Percentiles rank a stretch among this genome's conserved stretches.
These are phyloP conservation scores for Tribolium castaneum DNA, from an alignment of 1,140 invertebrate species.

Conservation along the genomic window DNA sequence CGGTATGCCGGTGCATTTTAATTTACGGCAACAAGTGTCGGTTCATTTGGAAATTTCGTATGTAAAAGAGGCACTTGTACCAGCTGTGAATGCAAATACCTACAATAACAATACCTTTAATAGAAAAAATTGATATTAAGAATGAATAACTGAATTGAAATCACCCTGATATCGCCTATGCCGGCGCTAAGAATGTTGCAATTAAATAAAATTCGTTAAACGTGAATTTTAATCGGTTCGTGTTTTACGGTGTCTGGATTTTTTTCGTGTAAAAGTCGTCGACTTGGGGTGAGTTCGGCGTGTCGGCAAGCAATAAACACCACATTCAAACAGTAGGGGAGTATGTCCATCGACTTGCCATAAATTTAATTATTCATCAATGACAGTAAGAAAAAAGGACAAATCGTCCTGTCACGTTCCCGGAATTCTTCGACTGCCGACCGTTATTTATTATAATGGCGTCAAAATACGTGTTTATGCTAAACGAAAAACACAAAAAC, in stretches of 20 bases:
- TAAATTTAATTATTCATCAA: slow-evolving; percentile 28
- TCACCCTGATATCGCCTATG: slow-evolving; percentile 1
- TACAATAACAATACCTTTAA: not conserved
- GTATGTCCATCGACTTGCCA: slow-evolving; percentile 5
- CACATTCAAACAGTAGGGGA: not conserved
- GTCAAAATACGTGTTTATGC: slow-evolving; percentile 8
- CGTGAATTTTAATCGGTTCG: not conserved
- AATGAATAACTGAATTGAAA: slow-evolving; percentile 18
- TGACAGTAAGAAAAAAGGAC: slow-evolving; percentile 15
- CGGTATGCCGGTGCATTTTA: not conserved
- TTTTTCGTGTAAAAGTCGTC: not conserved
- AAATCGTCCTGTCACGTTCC: slow-evolving; percentile 16
- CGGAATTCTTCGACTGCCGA: not conserved
- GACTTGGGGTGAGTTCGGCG: not conserved
- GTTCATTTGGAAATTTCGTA: not conserved
- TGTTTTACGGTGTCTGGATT: not conserved
- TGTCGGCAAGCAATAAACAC: slow-evolving; percentile 3
- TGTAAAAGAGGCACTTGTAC: not conserved
- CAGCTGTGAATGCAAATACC: not conserved
- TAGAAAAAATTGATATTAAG: not conserved
- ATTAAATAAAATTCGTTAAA: slow-evolving; percentile 7
- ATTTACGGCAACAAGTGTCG: not conserved
- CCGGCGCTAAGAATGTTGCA: not conserved
- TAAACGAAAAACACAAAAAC: slow-evolving; percentile 21
- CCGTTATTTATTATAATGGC: slow-evolving; percentile 10